These are phyloP conservation scores for Alethe castanea DNA, from an alignment of 2,113 vertebrate species.

Conservation along the genomic window DNA sequence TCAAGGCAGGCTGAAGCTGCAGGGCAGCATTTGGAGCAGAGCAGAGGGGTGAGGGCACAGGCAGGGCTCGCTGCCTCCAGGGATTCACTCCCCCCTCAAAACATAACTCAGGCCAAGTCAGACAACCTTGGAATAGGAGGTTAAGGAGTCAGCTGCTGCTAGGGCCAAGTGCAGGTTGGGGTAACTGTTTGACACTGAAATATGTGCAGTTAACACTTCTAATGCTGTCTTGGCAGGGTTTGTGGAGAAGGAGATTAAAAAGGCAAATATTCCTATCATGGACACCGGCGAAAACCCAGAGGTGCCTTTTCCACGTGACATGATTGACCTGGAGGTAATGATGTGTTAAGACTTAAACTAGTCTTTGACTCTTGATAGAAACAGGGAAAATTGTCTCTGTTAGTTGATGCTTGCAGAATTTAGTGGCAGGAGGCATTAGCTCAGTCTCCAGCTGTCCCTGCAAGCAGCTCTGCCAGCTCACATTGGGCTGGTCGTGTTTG, in stretches of 20 bases:
- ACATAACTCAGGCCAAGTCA: fast-evolving
- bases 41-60: neutral
- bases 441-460: neutral
- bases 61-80: neutral
- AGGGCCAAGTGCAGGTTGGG: neutral
- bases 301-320: conserved; percentile 95
- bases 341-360: neutral
- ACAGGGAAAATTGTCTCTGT: fast-evolving
- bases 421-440: neutral
- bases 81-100: fast-evolving
- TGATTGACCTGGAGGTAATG: conserved; percentile 97
- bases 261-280: conserved; percentile 87
- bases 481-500: fast-evolving
- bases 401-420: fast-evolving
- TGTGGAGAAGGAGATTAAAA: conserved; percentile 98
- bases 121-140: fast-evolving
- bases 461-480: neutral
- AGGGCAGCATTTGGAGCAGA: fast-evolving
- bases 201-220: neutral
- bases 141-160: neutral
- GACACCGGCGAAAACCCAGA: conserved; percentile 98
- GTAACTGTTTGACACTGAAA: neutral
- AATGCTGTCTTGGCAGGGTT: conserved; percentile 78
- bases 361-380: neutral
- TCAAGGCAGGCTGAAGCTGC: neutral